phyloP scores from a whole-genome alignment of 2,888 invertebrate species.

The Platycheirus rosarum region DNA sequence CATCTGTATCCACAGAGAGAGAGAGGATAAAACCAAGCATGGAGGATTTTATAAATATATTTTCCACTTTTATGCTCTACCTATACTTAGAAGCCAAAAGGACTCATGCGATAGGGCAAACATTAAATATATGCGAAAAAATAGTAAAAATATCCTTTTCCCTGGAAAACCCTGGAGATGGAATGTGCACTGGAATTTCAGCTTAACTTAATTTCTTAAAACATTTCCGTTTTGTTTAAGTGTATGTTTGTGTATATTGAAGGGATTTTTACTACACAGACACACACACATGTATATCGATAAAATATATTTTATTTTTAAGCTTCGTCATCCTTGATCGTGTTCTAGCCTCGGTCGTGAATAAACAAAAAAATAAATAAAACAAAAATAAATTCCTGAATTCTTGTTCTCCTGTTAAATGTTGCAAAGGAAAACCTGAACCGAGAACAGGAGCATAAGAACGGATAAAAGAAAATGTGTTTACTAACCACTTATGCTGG shows the following conservation, averaged over 20 bases:
- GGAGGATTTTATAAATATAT: not conserved
- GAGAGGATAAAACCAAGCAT: constrained; percentile 13
- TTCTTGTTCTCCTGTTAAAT: constrained; percentile 10
- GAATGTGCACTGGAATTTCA: constrained; percentile 48
- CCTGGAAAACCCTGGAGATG: constrained; percentile 6
- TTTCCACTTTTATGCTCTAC: not conserved
- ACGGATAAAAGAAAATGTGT: constrained; percentile 70
- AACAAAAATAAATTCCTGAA: constrained; percentile 19
- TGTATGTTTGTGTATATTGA: constrained; percentile 1
- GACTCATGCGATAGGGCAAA: constrained; percentile 21
- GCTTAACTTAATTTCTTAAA: constrained; percentile 37
- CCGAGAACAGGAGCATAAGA: constrained; percentile 22
- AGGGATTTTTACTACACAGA: constrained; percentile 2
- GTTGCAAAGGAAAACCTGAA: not conserved
- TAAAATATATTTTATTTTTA: constrained; percentile 48
- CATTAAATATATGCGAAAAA: constrained; percentile 36
- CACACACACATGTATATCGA: constrained; percentile 53
- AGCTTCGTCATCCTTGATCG: constrained; percentile 57
- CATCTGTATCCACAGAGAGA: constrained; percentile 32
- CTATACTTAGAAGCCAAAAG: not conserved
- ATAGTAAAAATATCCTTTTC: constrained; percentile 45
- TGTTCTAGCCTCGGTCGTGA: constrained; percentile 45
- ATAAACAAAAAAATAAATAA: constrained; percentile 18
- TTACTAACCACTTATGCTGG: constrained; percentile 66
- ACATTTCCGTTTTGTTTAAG: not conserved